Base-by-base conservation (phyloP, 1,140 invertebrate genomes). In the Listronotus oregonensis region DNA sequence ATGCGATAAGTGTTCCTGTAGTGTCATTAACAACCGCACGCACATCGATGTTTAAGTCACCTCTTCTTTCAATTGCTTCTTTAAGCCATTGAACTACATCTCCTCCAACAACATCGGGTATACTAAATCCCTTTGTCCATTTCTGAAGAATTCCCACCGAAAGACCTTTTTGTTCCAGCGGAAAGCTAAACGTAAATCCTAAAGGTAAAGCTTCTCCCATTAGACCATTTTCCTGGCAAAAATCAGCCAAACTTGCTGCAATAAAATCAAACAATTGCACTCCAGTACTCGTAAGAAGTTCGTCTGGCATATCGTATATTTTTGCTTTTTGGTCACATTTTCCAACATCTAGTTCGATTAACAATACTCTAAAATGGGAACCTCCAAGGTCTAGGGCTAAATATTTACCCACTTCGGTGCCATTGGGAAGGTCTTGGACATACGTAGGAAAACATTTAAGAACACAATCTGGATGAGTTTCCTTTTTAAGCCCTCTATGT, bases 181-280 rank as follows among this genome's bases (percentile, higher is more conserved):
- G 98, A 80, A 99, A 99, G 73, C 96, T 98, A 80, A 99, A 99
- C 0, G 98, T 99, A 78, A 99, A 99, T 3, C 97, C 98, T 18
- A 99, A 83, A 0, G 96, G 96, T 15, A 99, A 81, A 46, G 87
- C 81, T 69, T 93, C 86, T n/a, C 88, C 79, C 37, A 49, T 9
- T 49, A 92, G 82, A 27, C 90, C 82, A 60, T 94, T 84, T 64
- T 95, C 89, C 72, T 91, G 90, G 81, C 97, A 91, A 79, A 99
- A 99, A 65, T 90, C 89, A 1, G 91, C 88, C 72, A 99, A 84
- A 83, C 97, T 99, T 69, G 95, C 89, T 39, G 97, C 97, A 71
- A 99, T 99, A 80, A 99, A 96, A 80, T 99, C 97, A 81, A 99
- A 99, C 15, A 99, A 82, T 0, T 64, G 58, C 49, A 82, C 81